Evolutionary conservation across 53 echinoderm and acorn worm species (phyloP), one percentile per base, ranked within the genome.

Genomic region (Pentamera pediparva): DNA sequence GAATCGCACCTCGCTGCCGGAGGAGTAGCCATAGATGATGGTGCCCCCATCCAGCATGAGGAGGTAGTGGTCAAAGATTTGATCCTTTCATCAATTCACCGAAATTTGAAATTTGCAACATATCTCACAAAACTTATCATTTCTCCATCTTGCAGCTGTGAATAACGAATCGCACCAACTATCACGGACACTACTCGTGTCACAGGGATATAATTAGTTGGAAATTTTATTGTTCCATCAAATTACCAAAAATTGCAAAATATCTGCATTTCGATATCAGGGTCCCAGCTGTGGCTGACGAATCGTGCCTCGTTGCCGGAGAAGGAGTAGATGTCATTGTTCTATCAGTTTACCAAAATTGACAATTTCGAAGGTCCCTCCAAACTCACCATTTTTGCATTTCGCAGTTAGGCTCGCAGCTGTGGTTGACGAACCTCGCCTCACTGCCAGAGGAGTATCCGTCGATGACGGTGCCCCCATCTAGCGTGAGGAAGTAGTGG

Each of bases 61-160:
- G 72, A 88, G 91, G 76, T 98, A 98, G 81, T 98, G 98, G 75
- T 98, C n/a, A n/a, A n/a, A n/a, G n/a, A n/a, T n/a, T n/a, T n/a
- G n/a, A n/a, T n/a, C n/a, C n/a, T n/a, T n/a, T n/a, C n/a, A n/a
- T n/a, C n/a, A n/a, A n/a, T n/a, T n/a, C n/a, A n/a, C n/a, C n/a
- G n/a, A n/a, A n/a, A n/a, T n/a, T n/a, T n/a, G n/a, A n/a, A n/a
- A n/a, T n/a, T n/a, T n/a, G n/a, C n/a, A n/a, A n/a, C n/a, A n/a
- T n/a, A n/a, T n/a, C n/a, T n/a, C n/a, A n/a, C n/a, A n/a, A n/a
- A n/a, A n/a, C n/a, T n/a, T n/a, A n/a, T n/a, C n/a, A n/a, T n/a
- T n/a, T n/a, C n/a, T n/a, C n/a, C n/a, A n/a, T n/a, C n/a, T n/a
- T n/a, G n/a, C n/a, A n/a, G n/a, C n/a, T n/a, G n/a, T n/a, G n/a